Percentiles rank a stretch among this genome's conserved stretches.
Evolutionary conservation across 35 echinoderm and acorn worm genomes (phyloP).

Genomic region (Apostichopus californicus): DNA sequence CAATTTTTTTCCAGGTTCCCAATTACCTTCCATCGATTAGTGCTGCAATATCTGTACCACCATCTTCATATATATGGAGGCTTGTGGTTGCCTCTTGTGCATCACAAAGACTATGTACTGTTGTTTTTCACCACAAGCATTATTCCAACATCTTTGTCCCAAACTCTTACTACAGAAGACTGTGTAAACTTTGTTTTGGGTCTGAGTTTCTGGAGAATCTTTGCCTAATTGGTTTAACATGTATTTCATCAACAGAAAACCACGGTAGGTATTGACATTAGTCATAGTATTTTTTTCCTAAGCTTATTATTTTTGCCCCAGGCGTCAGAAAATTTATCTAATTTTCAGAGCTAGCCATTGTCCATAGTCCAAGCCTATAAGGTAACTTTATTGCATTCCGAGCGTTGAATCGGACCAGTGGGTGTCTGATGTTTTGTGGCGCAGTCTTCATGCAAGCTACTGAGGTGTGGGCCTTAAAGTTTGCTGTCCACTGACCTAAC

Average conservation of each 20-base stretch:
- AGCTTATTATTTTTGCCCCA: too few relatives aligned
- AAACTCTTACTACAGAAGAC: not conserved
- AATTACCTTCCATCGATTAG: conserved; percentile 80
- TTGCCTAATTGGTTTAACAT: conserved; percentile 62
- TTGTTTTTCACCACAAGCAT: conserved; percentile 55
- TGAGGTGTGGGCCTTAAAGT: too few relatives aligned
- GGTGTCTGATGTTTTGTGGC: too few relatives aligned
- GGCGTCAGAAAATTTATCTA: too few relatives aligned
- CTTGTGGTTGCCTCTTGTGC: conserved; percentile 49
- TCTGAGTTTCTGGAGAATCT: conserved; percentile 68
- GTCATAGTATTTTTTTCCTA: too few relatives aligned
- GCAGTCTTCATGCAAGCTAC: too few relatives aligned
- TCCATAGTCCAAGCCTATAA: too few relatives aligned
- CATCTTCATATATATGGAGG: conserved; percentile 72
- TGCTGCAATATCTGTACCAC: conserved; percentile 63
- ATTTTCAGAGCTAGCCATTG: too few relatives aligned
- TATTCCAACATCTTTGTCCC: conserved; percentile 15
- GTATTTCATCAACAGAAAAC: conserved; percentile 67
- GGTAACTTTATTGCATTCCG: not conserved
- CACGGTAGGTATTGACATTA: conserved; percentile 42
- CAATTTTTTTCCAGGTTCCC: conserved; percentile 54
- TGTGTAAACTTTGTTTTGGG: conserved; percentile 57
- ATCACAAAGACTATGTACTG: conserved; percentile 40
- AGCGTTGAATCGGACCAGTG: not conserved
- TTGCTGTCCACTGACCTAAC: not conserved